Base-by-base conservation (phyloP, 2,888 invertebrate genomes). In the Gymnoscelis rufifasciata region DNA sequence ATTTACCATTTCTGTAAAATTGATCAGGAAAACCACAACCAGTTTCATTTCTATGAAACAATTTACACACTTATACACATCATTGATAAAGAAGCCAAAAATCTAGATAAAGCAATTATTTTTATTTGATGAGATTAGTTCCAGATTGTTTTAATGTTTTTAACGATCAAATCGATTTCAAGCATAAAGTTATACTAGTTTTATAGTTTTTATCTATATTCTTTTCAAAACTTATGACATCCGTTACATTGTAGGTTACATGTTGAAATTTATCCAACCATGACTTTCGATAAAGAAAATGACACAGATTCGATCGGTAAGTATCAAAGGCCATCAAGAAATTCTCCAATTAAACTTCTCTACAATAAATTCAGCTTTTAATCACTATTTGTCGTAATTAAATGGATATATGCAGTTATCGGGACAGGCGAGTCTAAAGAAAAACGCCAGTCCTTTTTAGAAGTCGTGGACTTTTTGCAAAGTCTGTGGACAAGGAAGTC, bases 281-380 rank as follows among this genome's bases (percentile, higher is more conserved):
- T n/a, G 24, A 35, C 27, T 44, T 41, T 45, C 24, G 8, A 27
- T 45, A 30, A 54, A 52, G 45, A 61, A 61, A 46, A 65, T 50
- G 49, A 45, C 51, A 57, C 38, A 15, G 36, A 41, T 43, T 39
- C 46, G 30, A 62, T 60, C 71, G 73, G 71, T 59, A 54, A 62
- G 57, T 60, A 63, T 70, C 68, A 78, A 78, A 82, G 71, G 72
- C 63, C 44, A 54, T 75, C 66, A 72, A 76, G 77, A 74, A 71
- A 62, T 68, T 58, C 57, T 55, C 56, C 60, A 81, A 78, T 79
- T 77, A 73, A 77, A 66, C 68, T 70, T 69, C 71, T 71, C 71
- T 72, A 74, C 60, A 79, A 74, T 86, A 86, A 87, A 84, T 72
- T 74, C 54, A 64, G 66, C 52, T 66, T 75, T 83, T 83, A 77